phyloP scores from a whole-genome alignment of 2,797 vertebrate species.

The Sphenopsis melanotis region DNA sequence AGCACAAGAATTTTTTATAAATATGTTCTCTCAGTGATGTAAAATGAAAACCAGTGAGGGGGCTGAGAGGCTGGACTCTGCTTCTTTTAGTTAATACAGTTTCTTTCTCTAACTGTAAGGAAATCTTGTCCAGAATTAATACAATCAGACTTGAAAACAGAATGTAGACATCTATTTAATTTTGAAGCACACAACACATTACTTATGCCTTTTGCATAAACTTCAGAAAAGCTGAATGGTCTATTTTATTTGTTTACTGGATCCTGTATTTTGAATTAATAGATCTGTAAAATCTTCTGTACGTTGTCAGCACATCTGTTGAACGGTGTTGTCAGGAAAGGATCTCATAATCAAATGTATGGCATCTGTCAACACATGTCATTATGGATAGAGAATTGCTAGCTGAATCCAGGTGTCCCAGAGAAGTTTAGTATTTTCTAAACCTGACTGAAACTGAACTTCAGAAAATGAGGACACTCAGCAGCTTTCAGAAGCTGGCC shows the following conservation, averaged over 20 bases:
- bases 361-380: neutral
- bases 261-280: neutral
- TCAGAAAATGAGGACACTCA: neutral
- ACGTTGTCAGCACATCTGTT: neutral
- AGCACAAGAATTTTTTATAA: neutral
- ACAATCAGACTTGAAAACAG: neutral
- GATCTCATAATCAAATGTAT: neutral
- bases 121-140: neutral
- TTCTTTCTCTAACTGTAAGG: neutral
- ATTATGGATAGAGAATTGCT: neutral
- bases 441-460: neutral
- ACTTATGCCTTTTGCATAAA: neutral
- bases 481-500: neutral
- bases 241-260: neutral
- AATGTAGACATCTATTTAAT: neutral
- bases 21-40: neutral
- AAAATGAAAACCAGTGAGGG: neutral
- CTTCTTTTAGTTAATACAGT: neutral
- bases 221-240: neutral
- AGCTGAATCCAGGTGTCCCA: neutral
- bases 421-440: neutral
- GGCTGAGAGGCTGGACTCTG: neutral
- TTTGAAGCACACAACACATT: neutral
- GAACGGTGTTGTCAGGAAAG: neutral
- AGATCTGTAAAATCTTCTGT: neutral